Percentiles rank a stretch among this genome's conserved stretches.
Evolutionary conservation across 2,888 invertebrate species (phyloP).

Genomic region (Torymus aiolomorphi): DNA sequence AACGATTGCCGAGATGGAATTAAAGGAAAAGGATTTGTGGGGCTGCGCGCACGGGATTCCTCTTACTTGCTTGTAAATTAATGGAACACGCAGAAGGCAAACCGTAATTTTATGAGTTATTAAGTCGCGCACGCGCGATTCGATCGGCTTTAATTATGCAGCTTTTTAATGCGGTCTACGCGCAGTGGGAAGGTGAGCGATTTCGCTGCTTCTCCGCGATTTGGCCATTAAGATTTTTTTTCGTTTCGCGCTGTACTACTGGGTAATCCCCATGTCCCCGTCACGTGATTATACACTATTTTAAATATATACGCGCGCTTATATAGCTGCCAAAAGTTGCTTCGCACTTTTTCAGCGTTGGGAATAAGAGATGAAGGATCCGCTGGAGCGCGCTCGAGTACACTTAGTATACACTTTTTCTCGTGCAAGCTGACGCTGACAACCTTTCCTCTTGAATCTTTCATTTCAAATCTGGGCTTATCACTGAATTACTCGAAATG

Average conservation of each 20-base stretch:
- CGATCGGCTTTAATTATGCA: conserved; percentile 45
- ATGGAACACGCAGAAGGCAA: conserved; percentile 28
- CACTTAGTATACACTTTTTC: too few relatives aligned
- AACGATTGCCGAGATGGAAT: conserved; percentile 7
- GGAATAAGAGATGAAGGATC: too few relatives aligned
- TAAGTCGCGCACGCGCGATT: conserved; percentile 32
- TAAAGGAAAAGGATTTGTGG: not conserved
- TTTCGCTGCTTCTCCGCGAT: conserved; percentile 38
- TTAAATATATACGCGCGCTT: conserved; percentile 26
- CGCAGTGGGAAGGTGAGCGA: not conserved
- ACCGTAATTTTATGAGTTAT: conserved; percentile 48
- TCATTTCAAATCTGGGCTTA: too few relatives aligned
- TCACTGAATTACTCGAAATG: too few relatives aligned
- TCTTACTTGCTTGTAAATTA: conserved; percentile 10
- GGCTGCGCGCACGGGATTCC: not conserved
- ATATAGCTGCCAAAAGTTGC: not conserved
- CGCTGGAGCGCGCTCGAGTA: too few relatives aligned
- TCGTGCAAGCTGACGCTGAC: too few relatives aligned
- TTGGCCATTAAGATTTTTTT: conserved; percentile 43
- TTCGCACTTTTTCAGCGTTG: not conserved
- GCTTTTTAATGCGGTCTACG: conserved; percentile 6
- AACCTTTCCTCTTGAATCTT: too few relatives aligned
- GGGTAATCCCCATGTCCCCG: conserved; percentile 31
- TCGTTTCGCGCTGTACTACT: not conserved
- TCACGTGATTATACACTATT: conserved; percentile 36